Base-by-base conservation (phyloP, 2,797 vertebrate genomes). In the Acestrorhynchus altus region DNA sequence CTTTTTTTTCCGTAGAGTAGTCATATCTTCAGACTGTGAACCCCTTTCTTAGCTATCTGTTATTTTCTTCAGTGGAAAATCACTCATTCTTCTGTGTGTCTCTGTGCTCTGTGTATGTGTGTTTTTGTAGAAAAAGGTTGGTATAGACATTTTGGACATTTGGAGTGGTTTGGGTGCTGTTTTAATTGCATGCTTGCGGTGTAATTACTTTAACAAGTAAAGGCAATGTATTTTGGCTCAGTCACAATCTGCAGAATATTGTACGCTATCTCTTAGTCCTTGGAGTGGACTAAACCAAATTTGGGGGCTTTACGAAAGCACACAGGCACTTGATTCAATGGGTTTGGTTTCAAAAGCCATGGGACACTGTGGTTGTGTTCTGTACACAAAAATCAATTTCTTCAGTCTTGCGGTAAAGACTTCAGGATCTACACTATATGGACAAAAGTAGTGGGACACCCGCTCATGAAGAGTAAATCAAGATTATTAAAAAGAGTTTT, bases 81-180 rank as follows among this genome's bases (percentile, higher is more conserved):
- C 68, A 73, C 63, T 81, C 54, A 84, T 60, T 90, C 10, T 80
- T n/a, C 65, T 80, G 68, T 84, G 89, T 85, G 82, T 89, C 87
- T 88, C 87, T 90, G 79, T 83, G 72, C 89, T 85, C 81, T 89
- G 86, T 88, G 86, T 90, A 59, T 80, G 49, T 73, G 47, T 84
- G 70, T 78, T 79, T 59, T 61, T 76, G 63, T 83, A 94, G 94
- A 94, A 94, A 85, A 94, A 94, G 93, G 94, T 95, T 88, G 92
- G 94, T 95, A 93, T 86, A 85, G 44, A 20, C n/a, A 44, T 71
- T 81, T 68, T 72, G 18, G 28, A n/a, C n/a, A n/a, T 72, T 76
- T 77, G 67, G 26, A 56, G 44, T 81, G 79, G 28, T 65, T 57
- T 81, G 72, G 63, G 66, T 74, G 22, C 49, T 75, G 24, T 51